Percentiles rank a stretch among this genome's conserved stretches.
Conservation (phyloP, 2,113 vertebrate genomes). For the Irena cyanogastra region DNA sequence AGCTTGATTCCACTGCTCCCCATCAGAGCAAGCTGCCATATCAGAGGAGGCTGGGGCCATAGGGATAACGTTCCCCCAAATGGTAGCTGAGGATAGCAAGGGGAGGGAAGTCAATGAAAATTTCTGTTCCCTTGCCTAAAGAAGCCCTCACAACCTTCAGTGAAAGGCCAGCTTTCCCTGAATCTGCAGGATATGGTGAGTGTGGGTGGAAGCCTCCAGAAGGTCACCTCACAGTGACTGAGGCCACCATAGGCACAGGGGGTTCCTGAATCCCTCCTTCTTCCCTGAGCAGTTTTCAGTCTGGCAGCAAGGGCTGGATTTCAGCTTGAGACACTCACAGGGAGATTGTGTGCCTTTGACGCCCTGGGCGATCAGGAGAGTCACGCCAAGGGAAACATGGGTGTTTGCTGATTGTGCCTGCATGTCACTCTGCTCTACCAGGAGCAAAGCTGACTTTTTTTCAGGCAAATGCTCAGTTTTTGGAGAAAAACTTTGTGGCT, state of each 20-base stretch:
- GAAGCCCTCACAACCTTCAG: not conserved
- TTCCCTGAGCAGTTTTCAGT: not conserved
- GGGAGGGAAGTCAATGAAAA: not conserved
- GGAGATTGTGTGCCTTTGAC: not conserved
- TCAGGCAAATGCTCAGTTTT: not conserved
- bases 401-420: not conserved
- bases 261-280: not conserved
- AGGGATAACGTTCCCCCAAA: not conserved
- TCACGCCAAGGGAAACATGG: not conserved
- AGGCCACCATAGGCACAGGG: not conserved
- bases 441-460: not conserved
- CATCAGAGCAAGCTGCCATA: not conserved
- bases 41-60: not conserved
- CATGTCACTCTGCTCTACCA: not conserved
- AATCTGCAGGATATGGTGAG: fast-evolving
- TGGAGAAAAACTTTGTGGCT: not conserved
- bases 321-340: not conserved
- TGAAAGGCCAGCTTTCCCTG: not conserved
- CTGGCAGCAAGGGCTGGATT: not conserved
- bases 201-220: fast-evolving
- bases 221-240: not conserved
- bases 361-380: not conserved
- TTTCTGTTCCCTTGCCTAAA: not conserved
- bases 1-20: not conserved
- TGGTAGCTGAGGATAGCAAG: not conserved